Base-by-base conservation (phyloP, 2,797 vertebrate species). In the Melanotaenia boesemani region DNA sequence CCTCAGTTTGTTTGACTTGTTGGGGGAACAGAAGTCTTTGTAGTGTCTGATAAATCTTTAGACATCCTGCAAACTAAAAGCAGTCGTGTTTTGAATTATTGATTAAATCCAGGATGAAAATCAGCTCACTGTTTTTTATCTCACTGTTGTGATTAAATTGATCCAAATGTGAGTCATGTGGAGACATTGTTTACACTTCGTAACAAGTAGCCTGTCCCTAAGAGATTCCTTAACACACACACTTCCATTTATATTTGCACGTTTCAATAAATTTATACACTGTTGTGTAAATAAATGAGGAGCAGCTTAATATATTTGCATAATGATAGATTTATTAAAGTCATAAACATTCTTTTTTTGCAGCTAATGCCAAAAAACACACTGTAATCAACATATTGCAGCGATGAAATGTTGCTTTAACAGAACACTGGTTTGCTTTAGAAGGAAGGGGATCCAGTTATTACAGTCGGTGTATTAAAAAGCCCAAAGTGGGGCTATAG, bases 1-100 rank as follows among this genome's bases (percentile, higher is more conserved):
- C 67, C 75, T 24, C 3, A 1, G 39, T 63, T 66, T 81, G 68
- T 84, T 90, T 80, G 79, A 79, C 18, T 52, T 57, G 6, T 30
- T 6, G 20, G 22, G 44, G n/a, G 5, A 59, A 10, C 26, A 63
- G 26, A 56, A 4, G 26, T 58, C 34, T 48, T 7, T 54, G 20
- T 20, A 15, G 52, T 20, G 26, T 7, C 7, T 58, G 18, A 64
- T 37, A n/a, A 20, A 39, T 65, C 36, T 36, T 20, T 67, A 7
- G 2, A 28, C 24, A 54, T 55, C 13, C 24, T 12, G 13, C 48
- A 52, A 22, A 22, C 48, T 24, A 55, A 10, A 55, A 12, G n/a
- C 8, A 9, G 48, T 22, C 1, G 2, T 24, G 22, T 54, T 24
- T 54, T 26, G 9, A 54, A 54, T 24, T 22, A 54, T 15, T 54